Evolutionary conservation across 2,797 vertebrate species (phyloP).

Genomic region (Meda fulgida): DNA sequence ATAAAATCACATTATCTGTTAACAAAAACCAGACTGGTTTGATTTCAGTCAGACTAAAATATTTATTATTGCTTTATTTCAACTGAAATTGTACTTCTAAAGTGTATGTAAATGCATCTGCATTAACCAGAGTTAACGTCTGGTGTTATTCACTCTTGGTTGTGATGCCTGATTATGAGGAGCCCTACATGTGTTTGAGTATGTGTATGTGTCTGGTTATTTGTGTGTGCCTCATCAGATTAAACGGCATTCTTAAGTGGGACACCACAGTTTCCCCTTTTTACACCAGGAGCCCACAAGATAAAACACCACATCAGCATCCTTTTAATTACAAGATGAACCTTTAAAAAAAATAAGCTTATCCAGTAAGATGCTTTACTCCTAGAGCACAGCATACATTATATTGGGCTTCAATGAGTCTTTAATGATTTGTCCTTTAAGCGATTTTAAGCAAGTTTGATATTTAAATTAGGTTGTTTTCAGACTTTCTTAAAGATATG

Average conservation of each 20-base stretch:
- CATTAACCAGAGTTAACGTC: neutral
- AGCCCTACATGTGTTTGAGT: slow-evolving; percentile 16
- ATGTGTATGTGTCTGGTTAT: slow-evolving; percentile 40
- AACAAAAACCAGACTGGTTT: neutral
- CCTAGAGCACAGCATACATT: slow-evolving; percentile 51
- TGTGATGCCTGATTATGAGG: slow-evolving; percentile 59
- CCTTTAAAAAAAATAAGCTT: slow-evolving; percentile 54
- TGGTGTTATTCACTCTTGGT: slow-evolving; percentile 43
- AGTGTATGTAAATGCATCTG: neutral
- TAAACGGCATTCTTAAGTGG: slow-evolving; percentile 75
- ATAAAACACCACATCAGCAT: slow-evolving; percentile 64
- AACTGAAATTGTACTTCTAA: neutral
- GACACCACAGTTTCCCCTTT: slow-evolving; percentile 61
- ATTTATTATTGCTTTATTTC: neutral
- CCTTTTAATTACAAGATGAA: slow-evolving; percentile 55
- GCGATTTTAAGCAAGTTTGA: neutral
- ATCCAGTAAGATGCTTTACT: slow-evolving; percentile 45
- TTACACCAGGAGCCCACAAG: slow-evolving; percentile 70
- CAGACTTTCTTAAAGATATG: neutral
- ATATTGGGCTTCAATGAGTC: slow-evolving; percentile 7
- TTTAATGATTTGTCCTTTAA: slow-evolving; percentile 22
- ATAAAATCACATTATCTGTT: neutral
- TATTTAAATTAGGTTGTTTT: neutral
- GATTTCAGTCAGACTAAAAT: neutral
- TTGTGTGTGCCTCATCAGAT: slow-evolving; percentile 68